phyloP scores from a whole-genome alignment of 2,888 invertebrate genomes.

The Cynaeus angustus region DNA sequence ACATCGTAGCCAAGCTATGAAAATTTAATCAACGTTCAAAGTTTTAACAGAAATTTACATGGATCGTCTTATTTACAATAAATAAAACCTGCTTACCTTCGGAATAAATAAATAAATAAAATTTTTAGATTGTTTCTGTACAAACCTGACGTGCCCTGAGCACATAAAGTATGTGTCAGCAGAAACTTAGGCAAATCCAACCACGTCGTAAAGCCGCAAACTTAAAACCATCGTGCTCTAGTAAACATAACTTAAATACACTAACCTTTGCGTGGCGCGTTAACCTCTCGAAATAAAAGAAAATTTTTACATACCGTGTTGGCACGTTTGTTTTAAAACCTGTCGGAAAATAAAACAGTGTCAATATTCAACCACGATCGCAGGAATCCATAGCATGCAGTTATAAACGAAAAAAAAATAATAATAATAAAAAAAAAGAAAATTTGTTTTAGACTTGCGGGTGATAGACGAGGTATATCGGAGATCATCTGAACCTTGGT shows the following conservation, averaged over 20 bases:
- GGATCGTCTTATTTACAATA: slow-evolving; percentile 44
- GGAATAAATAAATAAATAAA: slow-evolving; percentile 44
- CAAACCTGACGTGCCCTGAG: slow-evolving; percentile 52
- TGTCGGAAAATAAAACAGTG: slow-evolving; percentile 63
- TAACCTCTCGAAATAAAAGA: slow-evolving; percentile 34
- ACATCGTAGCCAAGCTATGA: slow-evolving; percentile 46
- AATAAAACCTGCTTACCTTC: slow-evolving; percentile 54
- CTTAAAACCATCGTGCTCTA: slow-evolving; percentile 46
- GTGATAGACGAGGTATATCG: slow-evolving; percentile 76
- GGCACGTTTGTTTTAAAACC: slow-evolving; percentile 60
- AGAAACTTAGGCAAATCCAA: slow-evolving; percentile 43
- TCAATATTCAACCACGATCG: slow-evolving; percentile 40
- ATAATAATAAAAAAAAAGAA: slow-evolving; percentile 28
- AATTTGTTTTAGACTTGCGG: slow-evolving; percentile 67
- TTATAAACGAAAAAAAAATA: slow-evolving; percentile 31
- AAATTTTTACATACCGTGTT: slow-evolving; percentile 63
- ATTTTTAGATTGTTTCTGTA: slow-evolving; percentile 48
- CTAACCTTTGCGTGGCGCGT: slow-evolving; percentile 58
- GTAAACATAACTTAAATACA: slow-evolving; percentile 59
- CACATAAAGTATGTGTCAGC: slow-evolving; percentile 43
- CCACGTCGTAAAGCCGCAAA: slow-evolving; percentile 36
- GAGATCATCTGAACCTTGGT: slow-evolving; percentile 91
- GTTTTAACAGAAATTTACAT: slow-evolving; percentile 46
- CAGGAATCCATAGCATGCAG: slow-evolving; percentile 39
- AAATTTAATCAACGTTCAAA: slow-evolving; percentile 37